Evolutionary conservation across 92 coral and sea anemone genomes (phyloP).

Genomic region (Hydrozoanthus gracilis): DNA sequence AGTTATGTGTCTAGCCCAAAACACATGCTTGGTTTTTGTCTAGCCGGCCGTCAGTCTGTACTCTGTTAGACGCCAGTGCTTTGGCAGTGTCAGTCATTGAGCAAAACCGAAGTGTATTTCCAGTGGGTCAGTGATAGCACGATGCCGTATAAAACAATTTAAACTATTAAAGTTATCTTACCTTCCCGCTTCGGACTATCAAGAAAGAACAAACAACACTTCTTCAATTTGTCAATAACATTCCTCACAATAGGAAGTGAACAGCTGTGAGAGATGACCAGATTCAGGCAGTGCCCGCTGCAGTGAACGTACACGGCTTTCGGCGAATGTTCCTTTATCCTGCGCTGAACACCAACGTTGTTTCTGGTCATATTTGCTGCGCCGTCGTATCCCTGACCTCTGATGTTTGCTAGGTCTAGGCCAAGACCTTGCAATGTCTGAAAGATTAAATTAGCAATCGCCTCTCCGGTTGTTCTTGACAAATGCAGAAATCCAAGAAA

Average conservation of each 20-base stretch:
- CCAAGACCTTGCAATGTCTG: conserved; percentile 50
- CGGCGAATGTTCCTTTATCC: conserved; percentile 57
- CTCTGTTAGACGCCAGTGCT: not conserved
- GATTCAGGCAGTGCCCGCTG: conserved; percentile 59
- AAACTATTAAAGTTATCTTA: not conserved
- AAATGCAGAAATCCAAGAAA: conserved; percentile 36
- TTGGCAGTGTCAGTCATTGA: not conserved
- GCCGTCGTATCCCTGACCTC: conserved; percentile 70
- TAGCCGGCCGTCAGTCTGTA: not conserved
- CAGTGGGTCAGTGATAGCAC: not conserved
- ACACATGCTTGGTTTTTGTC: no score
- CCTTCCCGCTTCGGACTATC: conserved; percentile 41
- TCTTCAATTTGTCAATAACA: conserved; percentile 40
- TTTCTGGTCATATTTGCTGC: conserved; percentile 63
- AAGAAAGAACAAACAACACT: conserved; percentile 37
- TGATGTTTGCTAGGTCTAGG: conserved; percentile 44
- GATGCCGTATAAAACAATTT: not conserved
- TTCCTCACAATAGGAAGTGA: conserved; percentile 21
- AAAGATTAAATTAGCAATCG: conserved; percentile 31
- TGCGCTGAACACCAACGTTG: conserved; percentile 50
- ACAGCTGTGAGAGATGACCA: conserved; percentile 55
- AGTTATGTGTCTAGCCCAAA: no score
- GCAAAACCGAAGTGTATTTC: not conserved
- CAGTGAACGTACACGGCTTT: conserved; percentile 61
- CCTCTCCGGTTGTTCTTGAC: conserved; percentile 47